Base-by-base conservation (phyloP, 2,888 invertebrate genomes). In the Zygogramma bicolorata region DNA sequence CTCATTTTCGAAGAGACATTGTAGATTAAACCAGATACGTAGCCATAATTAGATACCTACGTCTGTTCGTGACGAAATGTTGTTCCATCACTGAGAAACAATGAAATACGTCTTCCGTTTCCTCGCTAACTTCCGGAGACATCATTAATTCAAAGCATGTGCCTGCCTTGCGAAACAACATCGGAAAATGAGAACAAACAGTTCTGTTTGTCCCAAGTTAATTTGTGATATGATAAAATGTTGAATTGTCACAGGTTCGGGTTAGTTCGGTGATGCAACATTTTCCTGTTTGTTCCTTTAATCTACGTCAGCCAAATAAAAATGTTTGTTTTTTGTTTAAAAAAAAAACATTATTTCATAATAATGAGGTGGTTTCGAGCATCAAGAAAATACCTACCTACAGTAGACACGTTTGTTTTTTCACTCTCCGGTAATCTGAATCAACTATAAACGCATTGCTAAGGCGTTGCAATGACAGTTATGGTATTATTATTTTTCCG, bases 71-170 rank as follows among this genome's bases (percentile, higher is more conserved):
- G 46, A 46, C 46, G 20, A 46, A 46, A 46, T 46, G 22, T 10
- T 46, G 46, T 46, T 46, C 46, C 46, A 46, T 46, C 46, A 0
- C 46, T 1, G 46, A 46, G 20, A 46, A 46, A 46, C 46, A 46
- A 46, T 46, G 46, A 46, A 8, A 46, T 20, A 46, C 46, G 46
- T 46, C 46, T 20, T 2, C 46, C 46, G 22, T 46, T 40, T 42
- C 42, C 40, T 40, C 34, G 46, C 10, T 40, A 62, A 40, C 25
- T 40, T 62, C 62, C 62, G 40, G 62, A n/a, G 22, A 42, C 27
- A 62, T 40, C 62, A 25, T 62, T 40, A 42, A 34, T 38, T 25
- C 38, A 62, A 22, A 62, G 25, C 53, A 53, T 53, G 53, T 53
- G 53, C 27, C n/a, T 53, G 53, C 27, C 25, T 53, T 53, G 53